phyloP scores from a whole-genome alignment of 2,113 vertebrate genomes.

The Phrynosoma blainvillii region DNA sequence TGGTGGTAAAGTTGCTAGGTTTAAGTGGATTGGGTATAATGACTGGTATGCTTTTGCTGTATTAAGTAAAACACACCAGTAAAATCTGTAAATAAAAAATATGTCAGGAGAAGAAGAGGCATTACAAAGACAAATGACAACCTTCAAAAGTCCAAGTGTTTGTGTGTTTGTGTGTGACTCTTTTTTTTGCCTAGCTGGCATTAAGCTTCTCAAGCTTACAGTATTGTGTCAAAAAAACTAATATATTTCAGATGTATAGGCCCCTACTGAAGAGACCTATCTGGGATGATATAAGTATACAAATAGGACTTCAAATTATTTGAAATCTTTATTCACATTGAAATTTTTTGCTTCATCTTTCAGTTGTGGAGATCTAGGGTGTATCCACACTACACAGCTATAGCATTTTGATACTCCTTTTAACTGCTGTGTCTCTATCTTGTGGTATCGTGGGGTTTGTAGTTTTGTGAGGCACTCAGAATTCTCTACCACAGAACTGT shows the following conservation, averaged over 20 bases:
- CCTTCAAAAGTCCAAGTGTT: no score
- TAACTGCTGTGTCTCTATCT: no score
- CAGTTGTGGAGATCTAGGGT: slow-evolving; percentile 26
- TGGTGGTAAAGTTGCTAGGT: no score
- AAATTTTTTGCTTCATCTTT: slow-evolving; percentile 38
- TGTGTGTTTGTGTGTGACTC: background rate
- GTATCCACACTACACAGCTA: background rate
- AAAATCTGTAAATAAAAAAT: no score
- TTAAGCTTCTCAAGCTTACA: background rate
- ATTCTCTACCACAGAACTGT: no score
- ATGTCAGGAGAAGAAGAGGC: no score
- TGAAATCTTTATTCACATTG: slow-evolving; percentile 41
- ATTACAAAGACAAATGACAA: background rate
- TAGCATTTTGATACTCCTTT: no score
- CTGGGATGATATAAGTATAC: slow-evolving; percentile 34
- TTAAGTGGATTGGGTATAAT: no score
- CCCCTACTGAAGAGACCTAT: slow-evolving; percentile 27
- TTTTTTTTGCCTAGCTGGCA: background rate
- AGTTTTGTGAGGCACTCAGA: no score
- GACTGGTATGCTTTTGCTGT: no score
- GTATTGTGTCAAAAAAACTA: background rate
- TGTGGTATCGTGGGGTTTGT: no score
- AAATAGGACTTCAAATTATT: slow-evolving; percentile 34
- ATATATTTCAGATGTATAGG: background rate
- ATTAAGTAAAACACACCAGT: no score